Conservation (phyloP, 2,888 invertebrate species). For the Phasia obesa region DNA sequence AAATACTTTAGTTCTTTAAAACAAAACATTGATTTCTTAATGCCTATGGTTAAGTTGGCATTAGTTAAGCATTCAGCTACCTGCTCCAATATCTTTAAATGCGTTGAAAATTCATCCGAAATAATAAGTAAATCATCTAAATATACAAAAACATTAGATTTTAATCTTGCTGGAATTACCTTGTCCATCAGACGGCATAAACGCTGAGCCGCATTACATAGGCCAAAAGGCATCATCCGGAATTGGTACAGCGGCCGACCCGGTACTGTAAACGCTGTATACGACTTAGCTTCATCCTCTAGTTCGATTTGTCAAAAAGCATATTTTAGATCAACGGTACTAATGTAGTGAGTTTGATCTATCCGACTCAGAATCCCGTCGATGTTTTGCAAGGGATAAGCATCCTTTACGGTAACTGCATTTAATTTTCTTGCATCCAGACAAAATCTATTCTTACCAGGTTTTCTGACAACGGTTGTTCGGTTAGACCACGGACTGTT, state of each 20-base stretch:
- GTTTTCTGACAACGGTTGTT: not conserved
- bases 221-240: slow-evolving; percentile 60
- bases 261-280: slow-evolving; percentile 41
- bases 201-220: slow-evolving; percentile 59
- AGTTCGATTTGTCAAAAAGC: slow-evolving; percentile 66
- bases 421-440: slow-evolving; percentile 75
- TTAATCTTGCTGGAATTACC: slow-evolving; percentile 42
- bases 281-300: slow-evolving; percentile 36
- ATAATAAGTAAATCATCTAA: slow-evolving; percentile 57
- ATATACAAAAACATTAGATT: slow-evolving; percentile 45
- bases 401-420: slow-evolving; percentile 53
- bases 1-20: slow-evolving; percentile 58
- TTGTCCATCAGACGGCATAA: slow-evolving; percentile 70
- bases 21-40: too few species aligned
- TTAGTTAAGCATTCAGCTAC: slow-evolving; percentile 46
- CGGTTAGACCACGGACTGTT: not conserved
- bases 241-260: slow-evolving; percentile 56
- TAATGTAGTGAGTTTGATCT: slow-evolving; percentile 48
- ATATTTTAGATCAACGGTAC: slow-evolving; percentile 48
- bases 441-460: slow-evolving; percentile 72
- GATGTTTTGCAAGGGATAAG: slow-evolving; percentile 44
- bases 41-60: slow-evolving; percentile 44
- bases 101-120: slow-evolving; percentile 49
- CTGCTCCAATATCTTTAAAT: slow-evolving; percentile 25
- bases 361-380: slow-evolving; percentile 32